These are phyloP conservation scores for Stomatorhinus walkeri DNA, from an alignment of 2,797 vertebrate species.

Conservation along the genomic window DNA sequence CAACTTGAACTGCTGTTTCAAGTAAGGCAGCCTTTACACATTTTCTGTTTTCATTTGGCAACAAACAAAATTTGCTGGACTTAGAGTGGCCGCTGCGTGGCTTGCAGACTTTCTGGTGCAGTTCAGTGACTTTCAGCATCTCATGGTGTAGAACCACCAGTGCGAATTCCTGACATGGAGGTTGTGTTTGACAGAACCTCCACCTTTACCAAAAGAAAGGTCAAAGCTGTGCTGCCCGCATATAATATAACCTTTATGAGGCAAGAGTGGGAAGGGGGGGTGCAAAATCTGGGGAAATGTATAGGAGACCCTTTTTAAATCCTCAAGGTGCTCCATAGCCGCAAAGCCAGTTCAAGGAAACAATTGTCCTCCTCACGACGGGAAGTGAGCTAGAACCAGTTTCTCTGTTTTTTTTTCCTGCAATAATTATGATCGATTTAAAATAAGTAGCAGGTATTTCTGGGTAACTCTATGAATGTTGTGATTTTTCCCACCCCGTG, in stretches of 20 bases:
- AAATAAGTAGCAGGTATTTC: slow-evolving; percentile 29
- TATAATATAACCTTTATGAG: slow-evolving; percentile 25
- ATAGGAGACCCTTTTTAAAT: slow-evolving; percentile 19
- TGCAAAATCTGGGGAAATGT: neutral
- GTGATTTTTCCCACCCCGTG: neutral
- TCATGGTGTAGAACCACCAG: neutral
- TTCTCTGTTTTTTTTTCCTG: slow-evolving; percentile 17
- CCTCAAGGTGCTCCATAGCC: neutral
- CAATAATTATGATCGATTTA: slow-evolving; percentile 21
- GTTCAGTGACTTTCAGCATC: slow-evolving; percentile 4
- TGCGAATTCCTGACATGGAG: neutral
- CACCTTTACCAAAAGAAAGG: neutral
- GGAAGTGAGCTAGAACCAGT: neutral
- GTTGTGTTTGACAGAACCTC: neutral
- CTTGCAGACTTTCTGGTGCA: slow-evolving; percentile 4
- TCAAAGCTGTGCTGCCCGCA: neutral
- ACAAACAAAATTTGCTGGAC: slow-evolving; percentile 4
- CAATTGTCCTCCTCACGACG: slow-evolving; percentile 7
- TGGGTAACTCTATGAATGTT: slow-evolving; percentile 15
- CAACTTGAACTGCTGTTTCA: neutral
- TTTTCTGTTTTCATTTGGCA: neutral
- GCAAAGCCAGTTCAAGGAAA: slow-evolving; percentile 9
- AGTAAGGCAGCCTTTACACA: neutral
- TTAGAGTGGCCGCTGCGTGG: neutral
- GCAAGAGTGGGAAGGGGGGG: neutral